Percentiles rank a stretch among this genome's conserved stretches.
phyloP scores from a whole-genome alignment of 2,113 vertebrate species.

The Plotosus lineatus region DNA sequence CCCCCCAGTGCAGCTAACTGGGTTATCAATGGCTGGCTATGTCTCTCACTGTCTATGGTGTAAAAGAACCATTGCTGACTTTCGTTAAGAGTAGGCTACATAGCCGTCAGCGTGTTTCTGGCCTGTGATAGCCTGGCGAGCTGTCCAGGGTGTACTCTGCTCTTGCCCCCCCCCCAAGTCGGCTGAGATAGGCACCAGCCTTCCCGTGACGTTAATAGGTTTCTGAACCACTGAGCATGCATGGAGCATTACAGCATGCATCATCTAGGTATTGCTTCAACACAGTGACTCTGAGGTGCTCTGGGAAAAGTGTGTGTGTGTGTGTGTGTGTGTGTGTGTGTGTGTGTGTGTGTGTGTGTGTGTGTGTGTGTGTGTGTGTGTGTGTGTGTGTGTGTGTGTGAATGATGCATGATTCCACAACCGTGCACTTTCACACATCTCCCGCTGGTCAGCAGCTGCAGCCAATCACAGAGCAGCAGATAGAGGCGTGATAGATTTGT shows the following conservation, averaged over 20 bases:
- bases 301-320: background rate
- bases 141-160: too few species aligned
- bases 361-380: background rate
- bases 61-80: too few species aligned
- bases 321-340: background rate
- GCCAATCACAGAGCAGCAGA: slow-evolving; percentile 40
- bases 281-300: background rate
- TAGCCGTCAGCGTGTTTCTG: too few species aligned
- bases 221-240: too few species aligned
- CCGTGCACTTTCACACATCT: background rate
- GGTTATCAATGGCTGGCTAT: too few species aligned
- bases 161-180: too few species aligned
- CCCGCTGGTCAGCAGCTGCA: slow-evolving; percentile 33
- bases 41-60: too few species aligned
- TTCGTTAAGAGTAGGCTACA: too few species aligned
- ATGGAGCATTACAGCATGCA: background rate
- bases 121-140: too few species aligned
- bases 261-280: background rate
- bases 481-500: slow-evolving; percentile 3
- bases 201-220: too few species aligned
- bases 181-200: too few species aligned
- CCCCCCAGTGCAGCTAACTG: too few species aligned
- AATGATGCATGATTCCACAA: background rate
- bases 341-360: background rate
- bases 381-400: slow-evolving; percentile 8